Conservation (phyloP, 2,113 vertebrate species). For the Peromyscus leucopus region DNA sequence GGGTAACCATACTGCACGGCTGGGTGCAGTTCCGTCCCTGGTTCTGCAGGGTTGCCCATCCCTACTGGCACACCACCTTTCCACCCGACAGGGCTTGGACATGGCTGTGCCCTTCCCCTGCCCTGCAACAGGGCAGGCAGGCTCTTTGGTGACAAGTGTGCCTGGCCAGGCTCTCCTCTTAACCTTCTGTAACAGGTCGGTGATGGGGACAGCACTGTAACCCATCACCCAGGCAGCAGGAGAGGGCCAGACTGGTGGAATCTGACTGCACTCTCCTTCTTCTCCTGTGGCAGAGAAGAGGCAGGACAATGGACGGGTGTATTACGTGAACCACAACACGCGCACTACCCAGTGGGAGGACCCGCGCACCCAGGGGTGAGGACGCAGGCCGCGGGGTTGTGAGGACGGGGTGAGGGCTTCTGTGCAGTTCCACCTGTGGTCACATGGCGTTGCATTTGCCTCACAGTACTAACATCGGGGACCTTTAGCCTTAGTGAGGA, state of each 20-base stretch:
- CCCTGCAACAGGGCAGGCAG: background rate
- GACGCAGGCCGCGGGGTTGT: rapidly evolving
- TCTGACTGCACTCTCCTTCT: background rate
- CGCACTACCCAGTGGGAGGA: conserved; percentile 99
- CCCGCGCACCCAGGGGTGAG: conserved; percentile 98
- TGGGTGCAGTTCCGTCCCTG: conserved; percentile 34
- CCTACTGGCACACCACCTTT: background rate
- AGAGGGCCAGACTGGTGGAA: background rate
- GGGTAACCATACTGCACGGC: background rate
- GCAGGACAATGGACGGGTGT: conserved; percentile 97
- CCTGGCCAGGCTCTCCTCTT: background rate
- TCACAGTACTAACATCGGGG: background rate
- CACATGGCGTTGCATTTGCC: background rate
- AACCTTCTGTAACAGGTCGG: background rate
- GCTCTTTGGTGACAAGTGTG: conserved; percentile 19
- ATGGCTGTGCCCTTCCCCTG: background rate
- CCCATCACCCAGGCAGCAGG: background rate
- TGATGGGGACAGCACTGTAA: background rate
- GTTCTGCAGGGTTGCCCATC: background rate
- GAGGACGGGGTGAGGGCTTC: background rate
- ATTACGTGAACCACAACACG: conserved; percentile 99
- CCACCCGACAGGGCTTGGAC: background rate
- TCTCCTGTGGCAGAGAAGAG: conserved; percentile 92
- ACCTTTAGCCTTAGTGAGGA: background rate
- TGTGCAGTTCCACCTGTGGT: background rate